Conservation (phyloP, 1,140 invertebrate species). For the Aphidius gifuensis region DNA sequence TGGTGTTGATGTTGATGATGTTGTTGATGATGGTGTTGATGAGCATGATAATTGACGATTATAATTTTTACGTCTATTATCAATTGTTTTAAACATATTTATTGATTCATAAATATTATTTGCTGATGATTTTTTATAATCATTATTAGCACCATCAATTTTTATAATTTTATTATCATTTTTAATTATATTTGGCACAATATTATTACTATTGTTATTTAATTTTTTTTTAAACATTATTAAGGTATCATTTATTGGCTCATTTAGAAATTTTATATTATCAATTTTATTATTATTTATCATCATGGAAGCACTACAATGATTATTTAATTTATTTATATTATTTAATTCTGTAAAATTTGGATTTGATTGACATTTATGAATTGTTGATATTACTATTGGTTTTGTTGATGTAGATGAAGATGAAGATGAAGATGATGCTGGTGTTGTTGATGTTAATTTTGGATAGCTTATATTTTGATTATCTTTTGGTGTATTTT, state of each 20-base stretch:
- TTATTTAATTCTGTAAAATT: conserved; percentile 27
- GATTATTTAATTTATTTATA: conserved; percentile 13
- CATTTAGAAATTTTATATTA: conserved; percentile 15
- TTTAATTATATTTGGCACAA: conserved; percentile 15
- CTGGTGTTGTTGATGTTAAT: not conserved
- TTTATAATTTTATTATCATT: not conserved
- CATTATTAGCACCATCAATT: not conserved
- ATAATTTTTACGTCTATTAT: no score
- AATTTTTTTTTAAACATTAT: no score
- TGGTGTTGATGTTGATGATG: not conserved
- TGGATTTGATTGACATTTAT: conserved; percentile 37
- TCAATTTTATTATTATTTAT: conserved; percentile 11
- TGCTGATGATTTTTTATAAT: no score
- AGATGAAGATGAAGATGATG: not conserved
- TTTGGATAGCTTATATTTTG: conserved; percentile 12
- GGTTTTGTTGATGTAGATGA: conserved; percentile 19
- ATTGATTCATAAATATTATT: no score
- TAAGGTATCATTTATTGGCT: no score
- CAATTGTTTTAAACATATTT: no score
- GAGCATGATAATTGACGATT: not conserved
- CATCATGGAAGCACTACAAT: conserved; percentile 15
- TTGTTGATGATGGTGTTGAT: not conserved
- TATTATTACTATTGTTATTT: not conserved
- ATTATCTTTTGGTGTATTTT: not conserved
- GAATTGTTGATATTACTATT: conserved; percentile 23